Evolutionary conservation across 2,888 invertebrate genomes (phyloP), one percentile per base, ranked within the genome.

Genomic region (Ornithoptera alexandrae): DNA sequence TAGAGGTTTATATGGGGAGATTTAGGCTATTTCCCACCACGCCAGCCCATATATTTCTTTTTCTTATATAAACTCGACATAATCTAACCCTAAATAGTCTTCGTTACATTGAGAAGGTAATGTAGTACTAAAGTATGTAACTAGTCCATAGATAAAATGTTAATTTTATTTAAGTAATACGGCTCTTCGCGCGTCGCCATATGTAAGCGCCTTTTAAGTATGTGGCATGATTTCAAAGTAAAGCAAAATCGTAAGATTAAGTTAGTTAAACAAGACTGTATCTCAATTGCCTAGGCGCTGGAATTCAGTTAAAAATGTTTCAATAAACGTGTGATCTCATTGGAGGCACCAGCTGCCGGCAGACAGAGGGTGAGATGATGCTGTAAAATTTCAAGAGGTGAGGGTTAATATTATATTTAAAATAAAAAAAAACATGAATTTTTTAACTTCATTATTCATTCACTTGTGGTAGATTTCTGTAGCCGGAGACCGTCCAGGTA

Each of bases 281-380:
- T 36, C 22, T 57, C 57, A 65, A 63, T 50, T 46, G 46, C 24
- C 62, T 66, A 66, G 66, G 7, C 60, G 17, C 4, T 42, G 15
- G 39, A 59, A 42, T 56, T 17, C 36, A 61, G 46, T 42, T 70
- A 64, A 67, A 67, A 61, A 64, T 46, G 57, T 24, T 60, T 60
- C 67, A 56, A 70, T 69, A 65, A 65, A 69, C 30, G 57, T 62
- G 46, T 66, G 63, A 60, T 24, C 57, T 36, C 66, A 58, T 65
- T 42, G 39, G 59, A 17, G 67, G 65, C 72, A 66, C 70, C 72
- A 63, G 72, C 73, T 74, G 70, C 42, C 60, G 61, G 61, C 65
- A 68, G 69, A 70, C 73, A 72, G 75, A 75, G 76, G 75, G 74
- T 69, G 60, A 63, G 71, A 67, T 69, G 70, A 71, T 73, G 65